Evolutionary conservation across 2,113 vertebrate species (phyloP).

Genomic region (Bujurquina vittata): DNA sequence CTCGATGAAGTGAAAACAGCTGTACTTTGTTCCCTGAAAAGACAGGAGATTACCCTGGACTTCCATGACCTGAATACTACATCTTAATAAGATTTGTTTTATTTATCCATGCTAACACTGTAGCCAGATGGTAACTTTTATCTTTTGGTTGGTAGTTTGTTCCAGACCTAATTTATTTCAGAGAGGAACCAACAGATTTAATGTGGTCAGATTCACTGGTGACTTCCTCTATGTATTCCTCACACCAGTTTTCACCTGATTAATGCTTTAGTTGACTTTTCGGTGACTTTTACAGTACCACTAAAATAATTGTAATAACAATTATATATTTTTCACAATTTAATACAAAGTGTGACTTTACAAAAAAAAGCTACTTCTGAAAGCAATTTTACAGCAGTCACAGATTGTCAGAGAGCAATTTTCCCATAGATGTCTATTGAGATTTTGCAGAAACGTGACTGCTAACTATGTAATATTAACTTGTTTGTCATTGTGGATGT

Average conservation of each 20-base stretch:
- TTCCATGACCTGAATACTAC: not conserved
- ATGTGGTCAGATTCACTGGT: not conserved
- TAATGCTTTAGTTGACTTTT: not conserved
- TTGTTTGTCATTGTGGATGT: no score
- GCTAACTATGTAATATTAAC: no score
- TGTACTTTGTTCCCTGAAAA: not conserved
- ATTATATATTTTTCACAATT: not conserved
- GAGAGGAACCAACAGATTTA: not conserved
- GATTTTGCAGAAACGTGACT: no score
- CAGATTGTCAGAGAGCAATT: no score
- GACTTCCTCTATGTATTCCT: not conserved
- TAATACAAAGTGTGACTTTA: not conserved
- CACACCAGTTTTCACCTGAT: accelerated
- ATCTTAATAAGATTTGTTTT: not conserved
- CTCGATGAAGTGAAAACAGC: not conserved
- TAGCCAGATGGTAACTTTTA: not conserved
- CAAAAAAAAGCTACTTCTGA: not conserved
- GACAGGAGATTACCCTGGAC: accelerated
- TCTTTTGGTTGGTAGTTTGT: not conserved
- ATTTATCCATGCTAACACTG: not conserved
- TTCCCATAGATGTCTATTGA: no score
- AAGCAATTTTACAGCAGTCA: accelerated
- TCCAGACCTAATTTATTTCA: not conserved
- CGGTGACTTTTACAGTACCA: not conserved
- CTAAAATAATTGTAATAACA: not conserved